These are phyloP conservation scores for Ahaetulla prasina DNA, from an alignment of 2,113 vertebrate species.

Conservation along the genomic window DNA sequence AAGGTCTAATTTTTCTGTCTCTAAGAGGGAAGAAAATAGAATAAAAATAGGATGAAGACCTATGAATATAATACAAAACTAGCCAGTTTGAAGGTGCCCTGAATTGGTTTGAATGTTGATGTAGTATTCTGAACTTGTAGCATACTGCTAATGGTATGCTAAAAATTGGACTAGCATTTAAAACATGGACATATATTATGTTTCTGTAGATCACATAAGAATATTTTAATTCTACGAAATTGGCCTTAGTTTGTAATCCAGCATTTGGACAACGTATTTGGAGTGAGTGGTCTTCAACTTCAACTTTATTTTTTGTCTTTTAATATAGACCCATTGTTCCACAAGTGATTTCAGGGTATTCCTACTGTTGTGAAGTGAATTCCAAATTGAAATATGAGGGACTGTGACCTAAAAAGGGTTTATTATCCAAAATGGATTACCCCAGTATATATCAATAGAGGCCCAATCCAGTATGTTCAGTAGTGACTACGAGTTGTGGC, in stretches of 20 bases:
- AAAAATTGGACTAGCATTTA: background rate
- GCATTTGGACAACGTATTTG: background rate
- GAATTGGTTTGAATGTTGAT: background rate
- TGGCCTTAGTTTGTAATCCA: background rate
- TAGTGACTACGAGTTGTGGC: background rate
- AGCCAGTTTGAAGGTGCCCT: accelerated
- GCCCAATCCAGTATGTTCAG: background rate
- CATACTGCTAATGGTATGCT: background rate
- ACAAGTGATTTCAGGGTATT: background rate
- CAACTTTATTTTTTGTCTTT: background rate
- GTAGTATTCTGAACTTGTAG: background rate
- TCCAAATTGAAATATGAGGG: background rate
- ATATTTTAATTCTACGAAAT: background rate
- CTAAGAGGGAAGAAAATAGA: background rate
- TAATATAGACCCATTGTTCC: background rate
- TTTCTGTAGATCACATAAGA: slow-evolving; percentile 1
- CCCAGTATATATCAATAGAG: background rate
- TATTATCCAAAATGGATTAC: background rate
- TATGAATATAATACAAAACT: background rate
- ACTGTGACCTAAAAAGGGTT: background rate
- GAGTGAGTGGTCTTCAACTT: background rate
- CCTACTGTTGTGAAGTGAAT: background rate
- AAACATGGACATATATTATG: background rate
- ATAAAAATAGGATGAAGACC: background rate
- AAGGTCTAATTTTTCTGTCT: background rate